These are phyloP conservation scores for Nematostella vectensis DNA, from an alignment of 92 coral and sea anemone genomes.

Conservation along the genomic window DNA sequence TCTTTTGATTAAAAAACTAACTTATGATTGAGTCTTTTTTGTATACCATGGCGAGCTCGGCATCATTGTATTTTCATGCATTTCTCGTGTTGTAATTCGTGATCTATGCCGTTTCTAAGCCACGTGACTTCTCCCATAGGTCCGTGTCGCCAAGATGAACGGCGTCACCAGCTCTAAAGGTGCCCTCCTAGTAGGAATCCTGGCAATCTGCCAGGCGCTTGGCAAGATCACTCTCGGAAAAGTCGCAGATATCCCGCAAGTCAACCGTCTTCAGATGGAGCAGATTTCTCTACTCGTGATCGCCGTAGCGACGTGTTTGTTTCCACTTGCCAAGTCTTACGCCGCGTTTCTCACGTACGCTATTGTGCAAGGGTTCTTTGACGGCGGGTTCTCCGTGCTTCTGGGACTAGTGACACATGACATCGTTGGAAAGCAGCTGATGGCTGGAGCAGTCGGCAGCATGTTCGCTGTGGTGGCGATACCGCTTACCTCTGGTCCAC, in stretches of 20 bases:
- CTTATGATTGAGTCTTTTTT: no score
- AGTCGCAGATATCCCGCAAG: constrained; percentile 46
- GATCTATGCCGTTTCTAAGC: no score
- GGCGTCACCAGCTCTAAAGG: constrained; percentile 67
- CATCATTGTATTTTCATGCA: no score
- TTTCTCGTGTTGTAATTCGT: no score
- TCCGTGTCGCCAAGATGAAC: constrained; percentile 55
- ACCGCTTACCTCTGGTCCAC: constrained; percentile 81
- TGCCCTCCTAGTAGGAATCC: constrained; percentile 72
- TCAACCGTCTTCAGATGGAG: constrained; percentile 50
- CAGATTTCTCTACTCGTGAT: constrained; percentile 62
- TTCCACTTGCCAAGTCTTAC: constrained; percentile 76
- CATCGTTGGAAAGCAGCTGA: constrained; percentile 73
- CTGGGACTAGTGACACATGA: constrained; percentile 79
- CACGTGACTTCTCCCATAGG: constrained; percentile 22
- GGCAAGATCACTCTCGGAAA: constrained; percentile 77
- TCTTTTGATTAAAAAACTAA: no score
- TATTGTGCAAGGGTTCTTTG: constrained; percentile 73
- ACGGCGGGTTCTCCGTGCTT: constrained; percentile 63
- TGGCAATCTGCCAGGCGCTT: constrained; percentile 65
- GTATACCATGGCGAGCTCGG: no score
- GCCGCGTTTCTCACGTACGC: constrained; percentile 63
- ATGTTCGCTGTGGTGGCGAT: constrained; percentile 68
- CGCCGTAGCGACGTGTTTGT: constrained; percentile 68
- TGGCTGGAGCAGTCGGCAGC: constrained; percentile 77